These are phyloP conservation scores for Nematostella vectensis DNA, from an alignment of 92 coral and sea anemone species.

Conservation along the genomic window DNA sequence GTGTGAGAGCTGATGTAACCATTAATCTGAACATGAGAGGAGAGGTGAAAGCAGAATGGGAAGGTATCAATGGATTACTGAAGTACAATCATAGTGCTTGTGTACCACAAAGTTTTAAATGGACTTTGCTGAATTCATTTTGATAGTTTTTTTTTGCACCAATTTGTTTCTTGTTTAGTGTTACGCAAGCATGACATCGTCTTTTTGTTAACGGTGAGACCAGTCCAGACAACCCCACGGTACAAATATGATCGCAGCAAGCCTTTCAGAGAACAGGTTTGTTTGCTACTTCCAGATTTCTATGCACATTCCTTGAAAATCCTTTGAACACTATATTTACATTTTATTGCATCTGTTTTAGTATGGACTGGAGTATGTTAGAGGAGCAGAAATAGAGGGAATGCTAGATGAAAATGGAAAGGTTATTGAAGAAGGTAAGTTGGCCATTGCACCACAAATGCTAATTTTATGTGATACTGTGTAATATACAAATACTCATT, in stretches of 20 bases:
- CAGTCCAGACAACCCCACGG: slow-evolving; percentile 50
- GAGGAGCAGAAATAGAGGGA: slow-evolving; percentile 96
- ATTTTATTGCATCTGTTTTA: too few relatives aligned
- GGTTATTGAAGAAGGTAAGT: slow-evolving; percentile 91
- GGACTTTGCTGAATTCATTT: too few relatives aligned
- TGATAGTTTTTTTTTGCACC: too few relatives aligned
- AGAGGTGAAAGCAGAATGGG: slow-evolving; percentile 87
- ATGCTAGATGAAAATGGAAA: slow-evolving; percentile 97
- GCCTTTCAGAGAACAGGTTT: slow-evolving; percentile 91
- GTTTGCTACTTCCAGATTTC: neutral
- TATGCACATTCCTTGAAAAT: neutral
- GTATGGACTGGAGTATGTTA: slow-evolving; percentile 93
- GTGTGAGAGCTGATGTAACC: slow-evolving; percentile 88
- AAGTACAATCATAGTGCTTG: too few relatives aligned
- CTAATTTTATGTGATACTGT: neutral
- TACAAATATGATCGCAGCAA: slow-evolving; percentile 70
- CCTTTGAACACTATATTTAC: too few relatives aligned
- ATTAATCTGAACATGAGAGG: slow-evolving; percentile 79
- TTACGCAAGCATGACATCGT: slow-evolving; percentile 93
- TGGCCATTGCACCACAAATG: neutral
- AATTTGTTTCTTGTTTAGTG: too few relatives aligned
- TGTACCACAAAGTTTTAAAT: too few relatives aligned
- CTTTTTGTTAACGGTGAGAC: slow-evolving; percentile 79
- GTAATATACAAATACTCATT: too few relatives aligned
- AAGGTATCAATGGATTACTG: slow-evolving; percentile 30